phyloP scores from a whole-genome alignment of 1,140 invertebrate genomes.

The Ridgeia piscesae region DNA sequence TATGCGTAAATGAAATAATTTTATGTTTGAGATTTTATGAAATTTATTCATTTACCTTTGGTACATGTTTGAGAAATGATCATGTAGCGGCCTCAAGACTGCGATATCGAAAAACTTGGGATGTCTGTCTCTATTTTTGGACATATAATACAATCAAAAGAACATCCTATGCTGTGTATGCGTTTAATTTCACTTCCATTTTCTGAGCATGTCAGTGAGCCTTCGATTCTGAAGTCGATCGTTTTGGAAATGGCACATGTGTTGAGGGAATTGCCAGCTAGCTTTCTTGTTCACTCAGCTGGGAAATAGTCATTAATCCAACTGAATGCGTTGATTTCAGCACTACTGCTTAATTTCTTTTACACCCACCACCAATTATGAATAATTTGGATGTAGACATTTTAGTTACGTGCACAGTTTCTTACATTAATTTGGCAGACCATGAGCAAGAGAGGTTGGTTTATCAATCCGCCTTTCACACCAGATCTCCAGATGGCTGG shows the following conservation, averaged over 20 bases:
- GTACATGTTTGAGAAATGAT: too few species aligned
- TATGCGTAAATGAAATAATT: too few species aligned
- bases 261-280: not conserved
- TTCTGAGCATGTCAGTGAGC: not conserved
- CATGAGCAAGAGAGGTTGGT: not conserved
- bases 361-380: not conserved
- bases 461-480: not conserved
- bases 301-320: not conserved
- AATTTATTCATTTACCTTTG: too few species aligned
- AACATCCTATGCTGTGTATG: not conserved
- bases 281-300: not conserved
- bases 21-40: too few species aligned
- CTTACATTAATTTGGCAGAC: not conserved
- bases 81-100: too few species aligned
- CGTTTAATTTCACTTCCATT: not conserved
- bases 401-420: not conserved
- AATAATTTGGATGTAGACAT: not conserved
- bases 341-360: not conserved
- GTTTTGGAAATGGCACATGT: not conserved
- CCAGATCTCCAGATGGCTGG: not conserved
- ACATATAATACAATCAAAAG: too few species aligned
- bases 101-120: too few species aligned
- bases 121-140: too few species aligned
- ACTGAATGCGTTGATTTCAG: not conserved
- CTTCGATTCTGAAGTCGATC: not conserved